Conservation (phyloP, 1,140 invertebrate genomes). For the Brachionus rotundiformis region DNA sequence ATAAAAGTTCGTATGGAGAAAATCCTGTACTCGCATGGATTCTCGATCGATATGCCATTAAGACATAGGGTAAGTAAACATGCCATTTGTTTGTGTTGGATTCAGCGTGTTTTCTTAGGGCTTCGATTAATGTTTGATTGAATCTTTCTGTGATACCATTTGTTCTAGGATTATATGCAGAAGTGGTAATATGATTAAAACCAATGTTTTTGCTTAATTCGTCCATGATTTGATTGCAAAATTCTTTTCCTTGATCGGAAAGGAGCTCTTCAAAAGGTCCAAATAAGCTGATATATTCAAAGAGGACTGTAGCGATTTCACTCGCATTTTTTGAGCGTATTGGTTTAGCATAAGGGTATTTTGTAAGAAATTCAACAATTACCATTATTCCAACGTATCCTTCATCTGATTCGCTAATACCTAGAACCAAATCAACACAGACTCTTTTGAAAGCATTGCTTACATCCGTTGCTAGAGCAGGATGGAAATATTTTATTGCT, state of each 20-base stretch:
- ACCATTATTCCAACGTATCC: background rate
- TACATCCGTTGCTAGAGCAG: background rate
- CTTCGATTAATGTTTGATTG: background rate
- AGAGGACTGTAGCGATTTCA: background rate
- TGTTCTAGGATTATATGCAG: background rate
- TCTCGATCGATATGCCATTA: too few relatives aligned
- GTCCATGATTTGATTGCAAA: background rate
- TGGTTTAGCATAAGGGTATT: background rate
- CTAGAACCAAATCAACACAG: background rate
- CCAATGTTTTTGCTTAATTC: background rate
- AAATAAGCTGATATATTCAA: background rate
- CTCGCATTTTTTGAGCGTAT: background rate
- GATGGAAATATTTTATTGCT: background rate
- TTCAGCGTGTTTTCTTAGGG: background rate
- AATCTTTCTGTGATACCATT: background rate
- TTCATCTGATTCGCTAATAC: background rate
- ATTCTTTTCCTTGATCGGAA: background rate
- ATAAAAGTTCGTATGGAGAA: too few relatives aligned
- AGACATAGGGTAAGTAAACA: too few relatives aligned
- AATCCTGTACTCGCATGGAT: too few relatives aligned
- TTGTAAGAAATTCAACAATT: conserved; percentile 6
- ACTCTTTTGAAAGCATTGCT: background rate
- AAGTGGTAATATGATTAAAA: background rate
- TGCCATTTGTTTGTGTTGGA: too few relatives aligned
- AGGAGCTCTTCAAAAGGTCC: background rate